Percentiles rank a stretch among this genome's conserved stretches.
phyloP scores from a whole-genome alignment of 2,113 vertebrate species.

The Hippocampus barbouri region DNA sequence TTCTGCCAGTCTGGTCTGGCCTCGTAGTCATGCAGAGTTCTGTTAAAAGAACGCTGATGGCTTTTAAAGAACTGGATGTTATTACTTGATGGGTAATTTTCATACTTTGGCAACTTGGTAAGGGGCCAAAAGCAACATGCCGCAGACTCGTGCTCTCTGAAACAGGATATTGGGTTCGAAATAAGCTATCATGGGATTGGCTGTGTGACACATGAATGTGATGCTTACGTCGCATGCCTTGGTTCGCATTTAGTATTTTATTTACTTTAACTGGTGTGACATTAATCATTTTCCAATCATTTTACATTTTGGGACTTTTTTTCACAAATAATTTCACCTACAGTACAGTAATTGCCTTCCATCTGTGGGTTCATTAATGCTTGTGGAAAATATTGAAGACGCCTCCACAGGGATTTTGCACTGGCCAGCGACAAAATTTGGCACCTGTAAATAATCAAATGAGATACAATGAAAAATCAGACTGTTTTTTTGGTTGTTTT shows the following conservation, averaged over 20 bases:
- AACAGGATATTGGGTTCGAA: conserved; percentile 76
- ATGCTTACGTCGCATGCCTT: conserved; percentile 52
- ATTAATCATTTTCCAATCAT: not conserved
- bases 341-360: not conserved
- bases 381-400: not conserved
- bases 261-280: not conserved
- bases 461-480: not conserved
- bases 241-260: conserved; percentile 7
- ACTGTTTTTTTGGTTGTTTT: too few relatives aligned
- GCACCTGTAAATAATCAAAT: not conserved
- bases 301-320: not conserved
- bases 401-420: not conserved
- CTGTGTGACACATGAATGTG: conserved; percentile 52
- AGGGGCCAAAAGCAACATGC: conserved; percentile 71
- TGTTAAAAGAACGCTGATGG: conserved; percentile 61
- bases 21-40: conserved; percentile 47
- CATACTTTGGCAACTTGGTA: conserved; percentile 72
- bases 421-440: not conserved
- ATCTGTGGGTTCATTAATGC: not conserved
- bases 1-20: conserved; percentile 46
- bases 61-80: conserved; percentile 60
- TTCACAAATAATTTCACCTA: not conserved
- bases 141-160: conserved; percentile 63
- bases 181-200: conserved; percentile 68
- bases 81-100: conserved; percentile 75